Percentiles rank a stretch among this genome's conserved stretches.
phyloP scores from a whole-genome alignment of 2,888 invertebrate species.

The Pristionchus fissidentatus region DNA sequence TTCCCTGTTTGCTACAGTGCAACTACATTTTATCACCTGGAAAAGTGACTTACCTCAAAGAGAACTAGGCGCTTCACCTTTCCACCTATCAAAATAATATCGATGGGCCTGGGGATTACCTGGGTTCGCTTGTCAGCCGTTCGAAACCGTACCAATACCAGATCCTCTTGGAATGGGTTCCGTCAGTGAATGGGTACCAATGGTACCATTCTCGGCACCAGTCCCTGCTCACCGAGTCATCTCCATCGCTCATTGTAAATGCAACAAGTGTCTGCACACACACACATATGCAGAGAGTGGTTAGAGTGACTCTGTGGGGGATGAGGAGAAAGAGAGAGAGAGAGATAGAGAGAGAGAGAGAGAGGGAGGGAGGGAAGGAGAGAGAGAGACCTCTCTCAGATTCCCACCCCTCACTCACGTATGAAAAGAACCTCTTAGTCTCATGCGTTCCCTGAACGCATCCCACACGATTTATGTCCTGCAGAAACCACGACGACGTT shows the following conservation, averaged over 20 bases:
- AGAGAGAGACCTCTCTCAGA: background rate
- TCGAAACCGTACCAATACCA: background rate
- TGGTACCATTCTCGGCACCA: background rate
- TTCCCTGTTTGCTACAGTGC: background rate
- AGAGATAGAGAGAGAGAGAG: background rate
- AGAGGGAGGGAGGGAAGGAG: background rate
- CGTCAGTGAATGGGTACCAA: background rate
- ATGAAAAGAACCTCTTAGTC: background rate
- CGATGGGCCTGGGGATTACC: no score
- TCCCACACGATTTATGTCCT: background rate
- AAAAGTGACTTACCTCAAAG: background rate
- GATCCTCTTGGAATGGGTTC: background rate
- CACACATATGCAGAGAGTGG: slow-evolving; percentile 22
- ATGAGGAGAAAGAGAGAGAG: background rate
- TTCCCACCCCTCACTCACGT: slow-evolving; percentile 3
- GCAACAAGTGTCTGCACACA: background rate
- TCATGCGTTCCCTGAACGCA: background rate
- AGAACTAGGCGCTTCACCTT: no score
- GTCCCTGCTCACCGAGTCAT: background rate
- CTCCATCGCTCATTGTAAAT: background rate
- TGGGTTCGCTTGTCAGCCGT: no score
- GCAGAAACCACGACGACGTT: background rate
- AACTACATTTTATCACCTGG: background rate
- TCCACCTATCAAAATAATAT: no score
- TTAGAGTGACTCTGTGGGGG: background rate